Evolutionary conservation across 2,888 invertebrate species (phyloP).

Genomic region (Pristionchus exspectatus): DNA sequence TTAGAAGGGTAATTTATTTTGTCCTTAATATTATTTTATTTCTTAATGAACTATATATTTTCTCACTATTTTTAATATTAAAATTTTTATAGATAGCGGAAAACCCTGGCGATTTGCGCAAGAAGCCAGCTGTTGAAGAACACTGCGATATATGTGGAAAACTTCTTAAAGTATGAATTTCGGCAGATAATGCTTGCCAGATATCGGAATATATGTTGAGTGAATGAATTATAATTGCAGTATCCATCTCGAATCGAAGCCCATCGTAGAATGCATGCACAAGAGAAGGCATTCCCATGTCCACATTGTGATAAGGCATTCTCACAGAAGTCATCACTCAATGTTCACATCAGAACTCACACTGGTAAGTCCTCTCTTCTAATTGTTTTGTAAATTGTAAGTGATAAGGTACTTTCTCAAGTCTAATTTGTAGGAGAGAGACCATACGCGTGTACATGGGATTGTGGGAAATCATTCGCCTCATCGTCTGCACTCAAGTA

Average conservation of each 20-base stretch:
- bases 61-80: background rate
- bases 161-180: constrained; percentile 53
- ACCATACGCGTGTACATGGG: constrained; percentile 71
- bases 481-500: constrained; percentile 64
- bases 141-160: constrained; percentile 61
- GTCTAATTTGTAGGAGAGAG: constrained; percentile 61
- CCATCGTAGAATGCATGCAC: constrained; percentile 62
- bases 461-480: constrained; percentile 69
- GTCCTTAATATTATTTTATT: background rate
- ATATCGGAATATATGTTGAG: background rate
- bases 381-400: background rate
- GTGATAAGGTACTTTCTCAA: background rate
- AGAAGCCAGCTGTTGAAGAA: constrained; percentile 48
- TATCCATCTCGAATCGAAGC: constrained; percentile 64
- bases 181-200: background rate
- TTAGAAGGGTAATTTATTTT: constrained; percentile 41
- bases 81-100: background rate
- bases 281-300: constrained; percentile 56
- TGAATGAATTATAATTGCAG: constrained; percentile 49
- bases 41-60: background rate
- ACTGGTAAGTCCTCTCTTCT: constrained; percentile 57
- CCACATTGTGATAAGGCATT: constrained; percentile 56
- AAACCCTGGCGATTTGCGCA: background rate
- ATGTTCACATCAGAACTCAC: constrained; percentile 56
- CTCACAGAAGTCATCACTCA: constrained; percentile 65